Base-by-base conservation (phyloP, 1,140 invertebrate species). In the Apis dorsata region DNA sequence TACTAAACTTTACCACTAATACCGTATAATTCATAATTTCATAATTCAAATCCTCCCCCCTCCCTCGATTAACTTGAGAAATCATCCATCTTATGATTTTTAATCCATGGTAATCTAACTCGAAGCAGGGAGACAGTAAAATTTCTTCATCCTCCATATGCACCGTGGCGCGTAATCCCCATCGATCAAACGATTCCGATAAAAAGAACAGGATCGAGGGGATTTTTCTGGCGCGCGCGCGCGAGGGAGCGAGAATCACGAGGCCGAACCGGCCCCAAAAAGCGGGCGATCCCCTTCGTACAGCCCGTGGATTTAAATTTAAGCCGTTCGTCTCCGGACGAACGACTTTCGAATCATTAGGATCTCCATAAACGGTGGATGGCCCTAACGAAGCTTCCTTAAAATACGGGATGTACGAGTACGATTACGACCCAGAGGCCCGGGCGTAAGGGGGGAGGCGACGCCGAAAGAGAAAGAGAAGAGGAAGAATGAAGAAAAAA, bases 301-400 rank as follows among this genome's bases (percentile, higher is more conserved):
- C 71, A 70, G 63, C 53, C 77, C 60, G 51, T 57, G 77, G 86
- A 88, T 85, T 88, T 88, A 88, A 88, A 88, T 88, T 88, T 88
- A 83, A 88, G 79, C 84, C 79, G 86, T 87, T 69, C 86, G 83
- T 83, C 83, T 88, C 81, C 21, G 66, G 78, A 73, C 80, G 77
- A 81, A 84, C 81, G 82, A 79, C 68, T 80, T 71, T 88, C 86
- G 87, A 88, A 88, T 88, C 87, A 85, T 88, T 88, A 89, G 84
- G 86, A 90, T 86, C 81, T 85, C 83, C 84, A 86, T 87, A 90
- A 89, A 90, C 76, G 89, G 87, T 85, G 83, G 74, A 84, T 81
- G 81, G 80, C 84, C 85, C 85, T 87, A 87, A 85, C 86, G 87
- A 88, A 86, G 87, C 87, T 88, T 88, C 87, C 85, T 88, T 88